Evolutionary conservation across 2,113 vertebrate species (phyloP), one percentile per base, ranked within the genome.

Genomic region (Benitochromis conjunctus): DNA sequence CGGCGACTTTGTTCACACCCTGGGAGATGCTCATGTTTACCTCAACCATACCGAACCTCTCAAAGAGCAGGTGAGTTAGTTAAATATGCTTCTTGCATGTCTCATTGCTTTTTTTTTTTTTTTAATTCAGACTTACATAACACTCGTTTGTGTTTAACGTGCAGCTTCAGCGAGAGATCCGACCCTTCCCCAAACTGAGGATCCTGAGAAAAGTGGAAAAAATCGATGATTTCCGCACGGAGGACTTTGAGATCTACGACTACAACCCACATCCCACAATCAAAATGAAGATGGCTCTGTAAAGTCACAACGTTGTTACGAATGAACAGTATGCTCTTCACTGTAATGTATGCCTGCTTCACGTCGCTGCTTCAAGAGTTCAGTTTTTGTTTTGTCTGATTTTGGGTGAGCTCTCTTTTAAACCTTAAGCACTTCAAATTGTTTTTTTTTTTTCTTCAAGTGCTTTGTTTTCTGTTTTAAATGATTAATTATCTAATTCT

Each of bases 211-310:
- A 96, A 31, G 97, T 99, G 92, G 96, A 97, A 87, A 93, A 80
- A 21, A 97, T 99, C 1, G 92, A 97, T 64, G 97, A 98, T 74
- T 99, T 99, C 91, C 92, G 89, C 16, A 95, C 96, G 10, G 98
- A 98, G 86, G 98, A 99, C 88, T 99, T 99, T 91, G 95, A 97
- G 86, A 96, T 99, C 88, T 97, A 96, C 78, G 96, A 94, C 86
- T 99, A 99, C 92, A 92, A 98, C 91, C 99, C 99, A 26, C 97
- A 99, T 64, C 97, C 99, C 5, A 7, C 96, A 58, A 99, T 99
- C 94, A 99, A 98, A 94, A 99, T 99, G 98, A 96, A 98, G 89
- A 99, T 99, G 98, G 97, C 98, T 53, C 96, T 99, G 84, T 88
- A 69, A 84, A 64, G 16, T 3, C 18, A 53, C 12, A 51, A 36